These are phyloP conservation scores for Muschampia plurimacula DNA, from an alignment of 2,888 invertebrate species.

Conservation along the genomic window DNA sequence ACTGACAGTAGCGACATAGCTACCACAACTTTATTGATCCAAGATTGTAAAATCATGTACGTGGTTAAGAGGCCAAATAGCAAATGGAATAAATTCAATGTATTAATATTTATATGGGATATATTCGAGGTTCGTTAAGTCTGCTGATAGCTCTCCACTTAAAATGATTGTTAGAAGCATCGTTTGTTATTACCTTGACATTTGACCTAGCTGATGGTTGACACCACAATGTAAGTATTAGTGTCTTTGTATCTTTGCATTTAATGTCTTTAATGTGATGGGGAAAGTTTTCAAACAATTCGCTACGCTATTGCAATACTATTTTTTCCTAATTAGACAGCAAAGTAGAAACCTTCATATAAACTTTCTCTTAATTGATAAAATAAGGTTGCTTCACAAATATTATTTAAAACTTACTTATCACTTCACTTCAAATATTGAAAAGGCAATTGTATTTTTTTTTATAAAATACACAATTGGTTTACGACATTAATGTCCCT, in stretches of 20 bases:
- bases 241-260: conserved; percentile 44
- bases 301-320: not conserved
- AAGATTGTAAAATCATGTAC: conserved; percentile 67
- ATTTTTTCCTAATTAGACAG: not conserved
- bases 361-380: too few species aligned
- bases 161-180: conserved; percentile 45
- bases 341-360: not conserved
- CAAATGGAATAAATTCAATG: conserved; percentile 52
- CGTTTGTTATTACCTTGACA: conserved; percentile 70
- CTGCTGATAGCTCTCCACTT: conserved; percentile 64
- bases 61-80: conserved; percentile 45
- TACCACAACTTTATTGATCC: conserved; percentile 49
- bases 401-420: too few species aligned
- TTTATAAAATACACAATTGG: too few species aligned
- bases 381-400: too few species aligned
- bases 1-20: conserved; percentile 71
- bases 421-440: too few species aligned
- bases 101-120: conserved; percentile 52
- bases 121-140: conserved; percentile 65
- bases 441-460: too few species aligned
- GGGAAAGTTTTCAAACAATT: conserved; percentile 22
- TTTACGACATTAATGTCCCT: too few species aligned
- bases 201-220: conserved; percentile 77
- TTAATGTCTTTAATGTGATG: not conserved
- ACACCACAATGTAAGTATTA: conserved; percentile 55